Evolutionary conservation across 2,888 invertebrate species (phyloP).

Genomic region (Sturmia bella): DNA sequence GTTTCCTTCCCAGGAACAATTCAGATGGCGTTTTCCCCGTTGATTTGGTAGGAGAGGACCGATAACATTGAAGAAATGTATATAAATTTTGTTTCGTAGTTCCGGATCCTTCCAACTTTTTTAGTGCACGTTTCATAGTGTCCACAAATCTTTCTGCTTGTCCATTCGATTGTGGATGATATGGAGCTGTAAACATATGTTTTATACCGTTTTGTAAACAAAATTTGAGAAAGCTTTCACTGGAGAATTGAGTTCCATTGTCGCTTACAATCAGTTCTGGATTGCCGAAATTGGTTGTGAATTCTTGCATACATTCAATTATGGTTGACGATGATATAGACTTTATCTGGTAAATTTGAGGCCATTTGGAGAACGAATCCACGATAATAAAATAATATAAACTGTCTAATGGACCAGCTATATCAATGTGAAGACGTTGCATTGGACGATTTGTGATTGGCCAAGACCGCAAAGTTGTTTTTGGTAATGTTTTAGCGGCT

Average conservation of each 20-base stretch:
- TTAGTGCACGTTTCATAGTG: constrained; percentile 7
- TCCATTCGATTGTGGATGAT: no score
- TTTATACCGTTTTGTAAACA: constrained; percentile 12
- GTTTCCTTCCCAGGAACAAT: constrained; percentile 12
- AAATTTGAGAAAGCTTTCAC: constrained; percentile 17
- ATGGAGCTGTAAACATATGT: constrained; percentile 28
- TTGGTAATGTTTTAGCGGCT: no score
- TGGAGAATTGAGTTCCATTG: constrained; percentile 11
- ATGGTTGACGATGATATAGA: constrained; percentile 14
- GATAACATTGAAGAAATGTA: constrained; percentile 19
- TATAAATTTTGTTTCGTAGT: constrained; percentile 19
- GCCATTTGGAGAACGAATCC: constrained; percentile 21
- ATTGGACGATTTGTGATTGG: no score
- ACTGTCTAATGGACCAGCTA: no score
- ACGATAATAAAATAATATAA: no score
- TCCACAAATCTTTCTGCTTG: constrained; percentile 18
- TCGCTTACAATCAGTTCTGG: background rate
- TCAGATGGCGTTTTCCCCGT: constrained; percentile 15
- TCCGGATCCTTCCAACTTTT: background rate
- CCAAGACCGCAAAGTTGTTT: no score
- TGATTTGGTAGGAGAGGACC: constrained; percentile 15
- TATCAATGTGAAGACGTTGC: no score
- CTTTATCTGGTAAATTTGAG: constrained; percentile 1
- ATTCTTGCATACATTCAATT: constrained; percentile 29
- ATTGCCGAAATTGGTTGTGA: background rate